phyloP scores from a whole-genome alignment of 2,113 vertebrate genomes.

The Andinoacara biseriatus region DNA sequence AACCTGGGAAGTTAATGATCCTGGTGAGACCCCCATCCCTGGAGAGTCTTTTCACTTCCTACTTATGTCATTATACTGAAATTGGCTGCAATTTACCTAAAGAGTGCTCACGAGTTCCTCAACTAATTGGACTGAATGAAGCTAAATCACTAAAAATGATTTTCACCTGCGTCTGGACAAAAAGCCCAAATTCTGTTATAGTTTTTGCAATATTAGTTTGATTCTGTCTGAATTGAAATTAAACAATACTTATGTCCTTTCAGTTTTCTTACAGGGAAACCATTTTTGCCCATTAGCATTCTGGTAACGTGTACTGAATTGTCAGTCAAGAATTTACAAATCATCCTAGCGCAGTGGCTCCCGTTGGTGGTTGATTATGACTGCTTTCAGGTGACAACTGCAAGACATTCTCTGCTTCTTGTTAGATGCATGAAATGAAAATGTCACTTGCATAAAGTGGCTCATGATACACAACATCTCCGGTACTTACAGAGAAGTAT shows the following conservation, averaged over 20 bases:
- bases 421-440: slow-evolving; percentile 3
- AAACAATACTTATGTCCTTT: no score
- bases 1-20: background rate
- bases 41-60: background rate
- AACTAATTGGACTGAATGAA: background rate
- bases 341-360: background rate
- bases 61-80: background rate
- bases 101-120: background rate
- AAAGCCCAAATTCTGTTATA: background rate
- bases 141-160: background rate
- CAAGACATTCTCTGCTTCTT: background rate
- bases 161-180: background rate
- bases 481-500: background rate
- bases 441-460: background rate
- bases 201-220: background rate
- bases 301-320: background rate
- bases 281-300: background rate
- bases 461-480: background rate
- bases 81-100: background rate
- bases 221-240: no score
- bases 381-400: accelerated
- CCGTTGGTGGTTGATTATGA: background rate
- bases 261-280: background rate
- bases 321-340: background rate
- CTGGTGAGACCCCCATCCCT: background rate